phyloP scores from a whole-genome alignment of 1,140 invertebrate genomes.

The Olivierus martensii region DNA sequence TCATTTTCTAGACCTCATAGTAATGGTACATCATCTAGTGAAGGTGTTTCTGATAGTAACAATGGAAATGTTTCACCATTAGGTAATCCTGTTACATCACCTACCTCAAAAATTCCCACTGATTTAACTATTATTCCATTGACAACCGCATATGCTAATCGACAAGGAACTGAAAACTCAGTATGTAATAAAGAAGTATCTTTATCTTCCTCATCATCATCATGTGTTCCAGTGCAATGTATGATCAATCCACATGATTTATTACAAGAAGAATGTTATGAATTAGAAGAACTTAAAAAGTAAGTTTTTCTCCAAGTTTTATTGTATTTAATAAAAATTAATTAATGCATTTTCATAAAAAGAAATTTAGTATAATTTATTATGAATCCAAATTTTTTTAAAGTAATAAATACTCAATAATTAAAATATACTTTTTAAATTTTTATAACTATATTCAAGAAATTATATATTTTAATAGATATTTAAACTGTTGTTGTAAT shows the following conservation, averaged over 20 bases:
- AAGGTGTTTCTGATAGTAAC: not conserved
- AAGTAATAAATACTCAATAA: too few relatives aligned
- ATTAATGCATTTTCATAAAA: too few relatives aligned
- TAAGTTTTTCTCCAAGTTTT: too few relatives aligned
- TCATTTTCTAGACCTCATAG: constrained; percentile 10
- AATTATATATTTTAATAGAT: too few relatives aligned
- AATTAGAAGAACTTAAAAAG: constrained; percentile 24
- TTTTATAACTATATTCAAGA: too few relatives aligned
- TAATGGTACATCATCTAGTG: constrained; percentile 11
- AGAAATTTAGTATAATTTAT: too few relatives aligned
- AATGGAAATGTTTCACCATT: constrained; percentile 14
- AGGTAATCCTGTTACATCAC: constrained; percentile 11
- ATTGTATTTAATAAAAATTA: too few relatives aligned
- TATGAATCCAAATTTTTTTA: too few relatives aligned
- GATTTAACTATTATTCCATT: constrained; percentile 16
- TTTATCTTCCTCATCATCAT: too few relatives aligned
- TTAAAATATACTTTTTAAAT: too few relatives aligned
- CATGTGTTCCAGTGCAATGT: constrained; percentile 15
- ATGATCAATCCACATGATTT: constrained; percentile 20
- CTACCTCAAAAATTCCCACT: constrained; percentile 16
- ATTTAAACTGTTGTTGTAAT: too few relatives aligned
- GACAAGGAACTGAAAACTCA: too few relatives aligned
- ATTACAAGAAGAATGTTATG: constrained; percentile 20
- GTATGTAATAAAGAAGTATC: not conserved
- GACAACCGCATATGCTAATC: constrained; percentile 8